Evolutionary conservation across 2,888 invertebrate species (phyloP).

Genomic region (Campaea margaritaria): DNA sequence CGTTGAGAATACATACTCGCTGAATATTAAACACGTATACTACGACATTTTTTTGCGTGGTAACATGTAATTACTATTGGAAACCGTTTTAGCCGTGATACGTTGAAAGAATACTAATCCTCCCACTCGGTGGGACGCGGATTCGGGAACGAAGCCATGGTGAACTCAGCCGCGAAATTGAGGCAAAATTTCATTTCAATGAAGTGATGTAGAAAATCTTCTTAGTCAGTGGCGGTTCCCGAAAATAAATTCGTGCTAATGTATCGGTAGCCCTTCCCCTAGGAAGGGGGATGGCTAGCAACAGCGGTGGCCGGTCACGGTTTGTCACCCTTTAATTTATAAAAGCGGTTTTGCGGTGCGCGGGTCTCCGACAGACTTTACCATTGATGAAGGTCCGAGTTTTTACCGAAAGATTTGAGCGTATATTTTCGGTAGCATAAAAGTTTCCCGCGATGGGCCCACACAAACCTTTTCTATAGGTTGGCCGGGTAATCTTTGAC

Average conservation of each 20-base stretch:
- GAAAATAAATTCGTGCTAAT: slow-evolving; percentile 40
- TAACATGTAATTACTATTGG: slow-evolving; percentile 38
- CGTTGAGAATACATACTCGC: slow-evolving; percentile 23
- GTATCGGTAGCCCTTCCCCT: slow-evolving; percentile 38
- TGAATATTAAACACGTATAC: slow-evolving; percentile 35
- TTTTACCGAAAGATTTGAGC: slow-evolving; percentile 45
- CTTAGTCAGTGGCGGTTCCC: slow-evolving; percentile 5
- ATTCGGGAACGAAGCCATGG: slow-evolving; percentile 29
- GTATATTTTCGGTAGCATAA: slow-evolving; percentile 44
- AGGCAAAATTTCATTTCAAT: slow-evolving; percentile 27
- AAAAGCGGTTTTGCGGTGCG: slow-evolving; percentile 43
- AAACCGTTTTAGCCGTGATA: slow-evolving; percentile 35
- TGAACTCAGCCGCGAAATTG: slow-evolving; percentile 32
- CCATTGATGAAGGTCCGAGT: slow-evolving; percentile 45
- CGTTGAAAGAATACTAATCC: slow-evolving; percentile 40
- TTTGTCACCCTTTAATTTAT: slow-evolving; percentile 46
- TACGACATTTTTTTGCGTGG: slow-evolving; percentile 34
- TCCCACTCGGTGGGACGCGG: slow-evolving; percentile 21
- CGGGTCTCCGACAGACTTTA: slow-evolving; percentile 37
- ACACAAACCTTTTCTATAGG: slow-evolving; percentile 46
- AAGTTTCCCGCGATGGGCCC: slow-evolving; percentile 39
- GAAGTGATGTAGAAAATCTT: slow-evolving; percentile 19
- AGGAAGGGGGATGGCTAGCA: slow-evolving; percentile 31
- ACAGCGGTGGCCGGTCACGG: slow-evolving; percentile 31
- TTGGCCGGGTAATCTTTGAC: slow-evolving; percentile 53